Percentiles rank a stretch among this genome's conserved stretches.
Evolutionary conservation across 2,113 vertebrate species (phyloP).

Genomic region (Crotalus helleri): DNA sequence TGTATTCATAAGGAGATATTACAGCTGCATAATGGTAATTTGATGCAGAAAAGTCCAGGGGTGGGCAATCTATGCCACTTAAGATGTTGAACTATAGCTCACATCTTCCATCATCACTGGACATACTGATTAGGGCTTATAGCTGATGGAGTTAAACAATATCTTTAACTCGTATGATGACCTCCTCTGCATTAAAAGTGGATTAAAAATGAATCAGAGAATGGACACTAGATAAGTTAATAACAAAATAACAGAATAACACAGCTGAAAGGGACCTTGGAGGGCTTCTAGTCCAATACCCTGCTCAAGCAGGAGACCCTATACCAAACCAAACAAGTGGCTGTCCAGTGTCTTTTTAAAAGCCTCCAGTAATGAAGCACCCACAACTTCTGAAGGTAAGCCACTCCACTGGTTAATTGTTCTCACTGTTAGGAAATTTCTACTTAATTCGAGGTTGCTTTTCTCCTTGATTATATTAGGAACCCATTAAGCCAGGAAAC

Average conservation of each 20-base stretch:
- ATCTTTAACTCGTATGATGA: not conserved
- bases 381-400: not conserved
- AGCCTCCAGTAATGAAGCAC: not conserved
- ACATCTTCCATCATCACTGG: not conserved
- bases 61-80: not conserved
- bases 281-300: too few species aligned
- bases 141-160: not conserved
- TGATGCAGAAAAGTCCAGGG: not conserved
- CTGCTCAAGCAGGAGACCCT: not conserved
- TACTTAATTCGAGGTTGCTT: not conserved
- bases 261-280: too few species aligned
- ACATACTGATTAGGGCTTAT: not conserved
- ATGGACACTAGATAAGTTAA: not conserved
- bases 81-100: not conserved
- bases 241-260: too few species aligned
- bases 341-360: not conserved
- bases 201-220: not conserved
- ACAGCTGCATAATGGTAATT: not conserved
- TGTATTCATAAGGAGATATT: not conserved
- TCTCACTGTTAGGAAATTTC: not conserved
- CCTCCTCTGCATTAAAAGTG: not conserved
- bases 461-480: not conserved
- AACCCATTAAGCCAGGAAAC: not conserved
- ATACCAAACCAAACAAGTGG: not conserved
- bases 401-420: not conserved